Conservation (phyloP, 2,888 invertebrate species). For the Pseudeuparius sepicola region DNA sequence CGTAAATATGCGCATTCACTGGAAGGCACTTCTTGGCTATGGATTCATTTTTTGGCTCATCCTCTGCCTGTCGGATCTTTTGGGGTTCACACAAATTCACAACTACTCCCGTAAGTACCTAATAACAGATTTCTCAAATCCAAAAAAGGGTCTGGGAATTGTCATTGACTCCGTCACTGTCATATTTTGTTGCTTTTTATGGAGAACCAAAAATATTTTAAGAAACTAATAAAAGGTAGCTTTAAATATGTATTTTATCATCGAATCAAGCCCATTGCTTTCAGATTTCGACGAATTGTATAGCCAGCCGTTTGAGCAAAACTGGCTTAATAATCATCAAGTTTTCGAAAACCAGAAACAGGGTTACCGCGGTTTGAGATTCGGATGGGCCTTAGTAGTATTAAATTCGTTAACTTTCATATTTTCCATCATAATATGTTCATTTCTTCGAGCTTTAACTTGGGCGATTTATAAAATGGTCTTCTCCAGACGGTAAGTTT, state of each 20-base stretch:
- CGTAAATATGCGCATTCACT: constrained; percentile 30
- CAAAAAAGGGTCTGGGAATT: constrained; percentile 13
- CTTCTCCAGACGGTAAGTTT: too few relatives aligned
- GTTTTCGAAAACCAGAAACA: too few relatives aligned
- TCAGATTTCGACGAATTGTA: constrained; percentile 19
- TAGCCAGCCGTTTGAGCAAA: constrained; percentile 15
- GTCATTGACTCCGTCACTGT: too few relatives aligned
- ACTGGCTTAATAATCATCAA: too few relatives aligned
- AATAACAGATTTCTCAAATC: constrained; percentile 4
- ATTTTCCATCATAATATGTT: constrained; percentile 24
- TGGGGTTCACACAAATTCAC: constrained; percentile 20
- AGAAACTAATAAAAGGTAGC: constrained; percentile 15
- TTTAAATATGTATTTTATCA: constrained; percentile 1
- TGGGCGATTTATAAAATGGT: too few relatives aligned
- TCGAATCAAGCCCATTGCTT: constrained; percentile 7
- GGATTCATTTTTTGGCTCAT: constrained; percentile 31
- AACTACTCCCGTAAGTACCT: too few relatives aligned
- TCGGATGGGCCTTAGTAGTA: constrained; percentile 24
- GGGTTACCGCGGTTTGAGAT: constrained; percentile 18
- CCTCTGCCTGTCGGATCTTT: constrained; percentile 28
- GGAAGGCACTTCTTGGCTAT: constrained; percentile 29
- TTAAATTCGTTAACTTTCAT: constrained; percentile 26
- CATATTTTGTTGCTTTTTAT: too few relatives aligned
- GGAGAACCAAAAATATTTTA: constrained; percentile 14
- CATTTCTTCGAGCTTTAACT: constrained; percentile 18